Base-by-base conservation (phyloP, 2,797 vertebrate species). In the Ammospiza maritima region DNA sequence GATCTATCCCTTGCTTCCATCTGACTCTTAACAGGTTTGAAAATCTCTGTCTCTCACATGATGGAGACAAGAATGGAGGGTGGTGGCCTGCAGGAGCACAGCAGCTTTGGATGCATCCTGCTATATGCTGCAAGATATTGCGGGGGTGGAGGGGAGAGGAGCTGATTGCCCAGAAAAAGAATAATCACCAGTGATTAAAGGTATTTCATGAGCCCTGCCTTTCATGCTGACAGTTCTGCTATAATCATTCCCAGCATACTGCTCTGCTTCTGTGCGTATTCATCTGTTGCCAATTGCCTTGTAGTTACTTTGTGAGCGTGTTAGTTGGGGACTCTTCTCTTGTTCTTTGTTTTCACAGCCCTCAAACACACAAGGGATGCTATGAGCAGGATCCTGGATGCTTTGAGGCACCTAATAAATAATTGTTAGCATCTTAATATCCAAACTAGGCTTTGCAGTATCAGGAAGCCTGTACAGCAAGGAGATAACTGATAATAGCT, bases 211-310 rank as follows among this genome's bases (percentile, higher is more conserved):
- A 93, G 89, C 84, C 20, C 72, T 92, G 81, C 89, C 65, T 95
- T 97, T 96, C 75, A 89, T 73, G 72, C 81, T 94, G 94, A 94
- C 75, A 84, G 75, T 77, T 93, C 75, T 76, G 86, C 81, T 92
- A 83, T 90, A 95, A 92, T 96, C 95, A 88, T 88, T 94, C 89
- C 92, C 93, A 95, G 92, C 78, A 36, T 67, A 94, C 44, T 74
- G 54, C 91, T 92, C 62, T 91, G 87, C 88, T 90, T 91, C 82
- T 80, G 69, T 85, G 40, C 0, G 40, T 67, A 60, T 90, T 96
- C 83, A 94, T 95, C 94, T 95, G 94, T 93, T 94, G 93, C 93
- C 96, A 96, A 90, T 87, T 94, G 92, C 86, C 93, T 95, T 71
- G 74, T 90, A 96, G 95, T 92, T 85, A 95, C 83, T 94, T 91